Conservation (phyloP, 2,888 invertebrate species). For the Argyresthia albistria region DNA sequence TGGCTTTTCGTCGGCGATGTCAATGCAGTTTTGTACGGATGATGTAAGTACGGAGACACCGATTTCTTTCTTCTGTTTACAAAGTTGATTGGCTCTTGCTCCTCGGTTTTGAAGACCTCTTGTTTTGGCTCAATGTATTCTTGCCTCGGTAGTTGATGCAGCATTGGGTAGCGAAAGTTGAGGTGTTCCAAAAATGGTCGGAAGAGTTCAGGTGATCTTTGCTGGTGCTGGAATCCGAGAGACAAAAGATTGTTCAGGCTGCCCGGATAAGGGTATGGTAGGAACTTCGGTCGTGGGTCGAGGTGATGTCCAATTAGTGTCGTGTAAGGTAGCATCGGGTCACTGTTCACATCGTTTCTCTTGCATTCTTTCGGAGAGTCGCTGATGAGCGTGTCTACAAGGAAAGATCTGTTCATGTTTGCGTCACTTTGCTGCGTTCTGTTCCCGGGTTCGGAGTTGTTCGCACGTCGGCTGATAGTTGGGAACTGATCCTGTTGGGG, state of each 20-base stretch:
- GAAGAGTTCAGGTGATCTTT: constrained; percentile 58
- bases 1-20: constrained; percentile 54
- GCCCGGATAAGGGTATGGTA: constrained; percentile 75
- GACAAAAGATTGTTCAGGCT: constrained; percentile 77
- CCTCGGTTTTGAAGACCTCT: constrained; percentile 46
- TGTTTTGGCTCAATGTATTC: constrained; percentile 33
- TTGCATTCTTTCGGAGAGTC: constrained; percentile 66
- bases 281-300: constrained; percentile 55
- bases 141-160: constrained; percentile 44
- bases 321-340: constrained; percentile 48
- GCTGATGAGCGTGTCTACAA: constrained; percentile 85
- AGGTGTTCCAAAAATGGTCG: constrained; percentile 60
- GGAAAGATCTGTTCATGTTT: constrained; percentile 85
- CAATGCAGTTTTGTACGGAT: constrained; percentile 48
- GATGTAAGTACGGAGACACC: constrained; percentile 52
- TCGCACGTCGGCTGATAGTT: constrained; percentile 30
- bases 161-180: constrained; percentile 50
- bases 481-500: constrained; percentile 44
- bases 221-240: constrained; percentile 75
- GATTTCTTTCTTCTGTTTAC: constrained; percentile 51
- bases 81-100: constrained; percentile 42
- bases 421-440: not conserved
- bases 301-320: constrained; percentile 44
- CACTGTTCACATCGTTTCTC: constrained; percentile 44
- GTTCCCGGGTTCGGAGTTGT: constrained; percentile 9